Conservation (phyloP, 2,888 invertebrate genomes). For the Cantharis lateralis region DNA sequence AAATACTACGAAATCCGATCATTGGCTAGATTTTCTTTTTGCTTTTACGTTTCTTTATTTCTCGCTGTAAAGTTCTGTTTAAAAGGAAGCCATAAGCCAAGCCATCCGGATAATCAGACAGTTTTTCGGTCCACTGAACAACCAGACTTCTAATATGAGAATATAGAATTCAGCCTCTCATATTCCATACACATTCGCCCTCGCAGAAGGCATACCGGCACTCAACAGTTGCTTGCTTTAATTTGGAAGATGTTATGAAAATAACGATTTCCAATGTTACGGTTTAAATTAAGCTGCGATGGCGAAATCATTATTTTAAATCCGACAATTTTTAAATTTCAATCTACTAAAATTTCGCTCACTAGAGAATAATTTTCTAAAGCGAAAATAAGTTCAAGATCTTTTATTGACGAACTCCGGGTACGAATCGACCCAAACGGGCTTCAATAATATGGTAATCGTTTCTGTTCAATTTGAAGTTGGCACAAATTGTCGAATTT, state of each 20-base stretch:
- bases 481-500: conserved; percentile 42
- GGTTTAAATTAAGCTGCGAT: not conserved
- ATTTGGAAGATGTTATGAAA: not conserved
- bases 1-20: conserved; percentile 23
- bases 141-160: conserved; percentile 24
- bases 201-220: not conserved
- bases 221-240: not conserved
- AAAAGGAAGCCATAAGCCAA: conserved; percentile 26
- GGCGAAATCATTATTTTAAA: not conserved
- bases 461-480: conserved; percentile 39
- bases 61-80: conserved; percentile 19
- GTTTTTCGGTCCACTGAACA: conserved; percentile 27
- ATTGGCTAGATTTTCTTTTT: conserved; percentile 18
- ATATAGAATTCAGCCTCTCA: conserved; percentile 26
- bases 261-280: not conserved
- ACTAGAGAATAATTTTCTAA: conserved; percentile 29
- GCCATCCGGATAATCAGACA: conserved; percentile 28
- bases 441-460: conserved; percentile 48
- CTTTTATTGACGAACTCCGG: conserved; percentile 18
- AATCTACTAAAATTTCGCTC: conserved; percentile 37
- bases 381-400: conserved; percentile 16
- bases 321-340: not conserved
- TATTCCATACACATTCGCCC: conserved; percentile 9
- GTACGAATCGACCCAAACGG: conserved; percentile 13
- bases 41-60: conserved; percentile 20